Evolutionary conservation across 2,113 vertebrate species (phyloP).

Genomic region (Mustelus asterias): DNA sequence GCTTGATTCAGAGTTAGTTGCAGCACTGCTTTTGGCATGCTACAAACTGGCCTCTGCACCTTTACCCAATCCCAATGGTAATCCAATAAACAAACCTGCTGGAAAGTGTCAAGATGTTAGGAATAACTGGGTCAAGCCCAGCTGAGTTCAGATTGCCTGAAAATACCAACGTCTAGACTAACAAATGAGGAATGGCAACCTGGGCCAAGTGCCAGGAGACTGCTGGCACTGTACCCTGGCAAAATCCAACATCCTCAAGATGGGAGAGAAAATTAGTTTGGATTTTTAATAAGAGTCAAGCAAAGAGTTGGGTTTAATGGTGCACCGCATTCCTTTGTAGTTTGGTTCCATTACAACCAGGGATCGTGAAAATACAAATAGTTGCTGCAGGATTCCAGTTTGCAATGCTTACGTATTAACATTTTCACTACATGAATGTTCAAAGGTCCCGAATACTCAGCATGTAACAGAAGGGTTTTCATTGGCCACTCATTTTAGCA

Average conservation of each 20-base stretch:
- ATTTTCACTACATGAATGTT: not conserved
- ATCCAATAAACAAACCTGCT: not conserved
- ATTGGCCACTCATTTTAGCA: not conserved
- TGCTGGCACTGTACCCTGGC: not conserved
- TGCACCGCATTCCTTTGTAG: not conserved
- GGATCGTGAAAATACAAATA: not conserved
- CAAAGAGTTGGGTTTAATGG: not conserved
- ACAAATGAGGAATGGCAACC: not conserved
- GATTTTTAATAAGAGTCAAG: not conserved
- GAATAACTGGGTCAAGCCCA: not conserved
- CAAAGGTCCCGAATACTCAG: not conserved
- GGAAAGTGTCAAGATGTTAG: not conserved
- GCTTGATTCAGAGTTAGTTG: not conserved
- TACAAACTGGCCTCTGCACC: not conserved
- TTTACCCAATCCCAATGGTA: not conserved
- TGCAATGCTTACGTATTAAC: not conserved
- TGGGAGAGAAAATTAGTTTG: not conserved
- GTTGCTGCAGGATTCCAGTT: not conserved
- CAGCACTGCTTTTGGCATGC: not conserved
- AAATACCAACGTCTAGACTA: not conserved
- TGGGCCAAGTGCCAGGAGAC: not conserved
- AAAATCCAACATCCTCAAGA: not conserved
- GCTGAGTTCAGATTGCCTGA: not conserved
- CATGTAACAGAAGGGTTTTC: not conserved
- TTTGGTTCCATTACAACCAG: not conserved